Evolutionary conservation across 23 tunicate species (phyloP), one percentile per base, ranked within the genome.

Genomic region (Ciona savignyi): DNA sequence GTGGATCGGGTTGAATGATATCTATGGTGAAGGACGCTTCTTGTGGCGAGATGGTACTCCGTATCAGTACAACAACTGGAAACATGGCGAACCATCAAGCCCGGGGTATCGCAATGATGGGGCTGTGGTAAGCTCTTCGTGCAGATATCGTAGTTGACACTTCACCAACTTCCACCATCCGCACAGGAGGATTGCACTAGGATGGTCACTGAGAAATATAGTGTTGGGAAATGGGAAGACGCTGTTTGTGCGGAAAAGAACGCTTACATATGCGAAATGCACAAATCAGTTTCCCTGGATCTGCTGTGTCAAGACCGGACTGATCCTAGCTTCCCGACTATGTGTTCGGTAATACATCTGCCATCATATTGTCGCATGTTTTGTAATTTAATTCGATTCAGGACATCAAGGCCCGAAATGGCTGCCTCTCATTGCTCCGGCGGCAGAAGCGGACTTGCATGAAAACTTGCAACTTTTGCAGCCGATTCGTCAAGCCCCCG

Each of bases 1-100:
- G 86, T 91, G 97, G 97, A 85, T 84, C 25, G 97, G 97, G 27
- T 42, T 91, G 67, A 91, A 85, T 32, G 87, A 81, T 42, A 70
- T 85, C n/a, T 33, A 2, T 23, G 86, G 86, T 11, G 87, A 81
- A 76, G 87, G 97, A 23, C 35, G 86, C 31, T 81, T 91, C 60
- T 31, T 84, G 60, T 91, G 97, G 97, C 80, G 97, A 71, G 97
- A 91, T 70, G 97, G 97, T 23, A 91, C 91, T 3, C 67, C 67
- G n/a, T 91, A 34, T 62, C 9, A 33, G 51, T 91, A 70, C 72
- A n/a, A 75, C 30, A 91, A 91, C 67, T 91, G 97, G 97, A 81
- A 76, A 60, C 85, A 71, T 34, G 90, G 91, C 0, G 97, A 88
- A 77, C 96, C 96, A 25, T 81, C 77, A 30, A 82, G 87, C 25